Evolutionary conservation across 2,888 invertebrate genomes (phyloP), one percentile per base, ranked within the genome.

Genomic region (Cancer borealis): DNA sequence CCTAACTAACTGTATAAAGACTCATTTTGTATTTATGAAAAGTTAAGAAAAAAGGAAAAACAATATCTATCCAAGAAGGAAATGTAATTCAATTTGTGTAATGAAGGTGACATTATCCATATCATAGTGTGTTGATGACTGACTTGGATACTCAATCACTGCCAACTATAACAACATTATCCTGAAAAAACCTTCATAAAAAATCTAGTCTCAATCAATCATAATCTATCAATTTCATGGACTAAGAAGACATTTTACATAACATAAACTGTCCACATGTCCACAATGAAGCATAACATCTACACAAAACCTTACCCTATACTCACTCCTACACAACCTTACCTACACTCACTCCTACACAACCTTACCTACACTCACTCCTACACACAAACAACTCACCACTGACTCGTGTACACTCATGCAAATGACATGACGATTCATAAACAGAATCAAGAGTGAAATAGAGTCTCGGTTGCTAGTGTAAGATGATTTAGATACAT

Each of bases 341-440:
- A n/a, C n/a, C n/a, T n/a, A n/a, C n/a, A n/a, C n/a, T n/a, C n/a
- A n/a, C n/a, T n/a, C n/a, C n/a, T n/a, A n/a, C n/a, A 30, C 39
- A 84, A 84, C n/a, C 39, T 30, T 84, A 84, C 84, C 84, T 39
- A 39, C 39, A 39, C 39, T 39, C 30, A 84, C 84, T 84, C 30
- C 73, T 39, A 84, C 84, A 84, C 12, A 84, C 84, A 84, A n/a
- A n/a, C n/a, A 14, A 84, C 79, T 73, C 66, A 73, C 66, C 66
- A 73, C 66, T 39, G 39, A 84, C 8, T 84, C 30, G 17, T 39
- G 39, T 84, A 84, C 60, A 60, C 73, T 39, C 84, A 84, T 84
- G 84, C 84, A 84, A 0, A 84, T 84, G 84, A 84, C 84, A 39
- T 14, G 12, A 39, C 39, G 30, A 84, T 84, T 30, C 84, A 39